A percentile compares a stretch with the other conserved stretches of the same genome.
Conservation (phyloP, 2,888 invertebrate species). For the Cylindroiulus punctatus region DNA sequence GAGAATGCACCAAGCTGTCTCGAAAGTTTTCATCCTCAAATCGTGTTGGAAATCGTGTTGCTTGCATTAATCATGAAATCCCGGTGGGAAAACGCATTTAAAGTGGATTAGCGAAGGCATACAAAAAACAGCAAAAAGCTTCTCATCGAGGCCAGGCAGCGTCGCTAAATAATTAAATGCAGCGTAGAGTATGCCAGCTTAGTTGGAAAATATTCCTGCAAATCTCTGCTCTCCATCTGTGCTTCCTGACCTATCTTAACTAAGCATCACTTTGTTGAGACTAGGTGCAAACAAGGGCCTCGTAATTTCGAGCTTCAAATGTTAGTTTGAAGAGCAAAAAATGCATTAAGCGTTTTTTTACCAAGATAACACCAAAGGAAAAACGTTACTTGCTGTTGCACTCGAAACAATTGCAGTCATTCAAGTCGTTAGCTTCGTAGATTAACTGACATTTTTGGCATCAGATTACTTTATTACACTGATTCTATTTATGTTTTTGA, state of each 20-base stretch:
- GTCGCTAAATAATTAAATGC: slow-evolving; percentile 16
- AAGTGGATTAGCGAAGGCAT: background rate
- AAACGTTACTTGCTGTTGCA: background rate
- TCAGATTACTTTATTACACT: background rate
- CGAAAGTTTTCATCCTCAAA: background rate
- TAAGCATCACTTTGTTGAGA: background rate
- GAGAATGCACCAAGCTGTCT: too few relatives aligned
- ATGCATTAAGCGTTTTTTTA: slow-evolving; percentile 4
- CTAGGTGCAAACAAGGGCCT: slow-evolving; percentile 27
- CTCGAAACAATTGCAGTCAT: background rate
- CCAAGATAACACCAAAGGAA: background rate
- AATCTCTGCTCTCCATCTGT: background rate
- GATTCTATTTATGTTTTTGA: too few relatives aligned
- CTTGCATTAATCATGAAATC: slow-evolving; percentile 38
- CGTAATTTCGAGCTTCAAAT: background rate
- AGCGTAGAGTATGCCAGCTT: slow-evolving; percentile 21
- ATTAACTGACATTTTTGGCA: background rate
- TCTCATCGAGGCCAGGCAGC: background rate
- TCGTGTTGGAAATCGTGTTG: slow-evolving; percentile 34
- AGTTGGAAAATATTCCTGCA: background rate
- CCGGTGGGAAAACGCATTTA: slow-evolving; percentile 15
- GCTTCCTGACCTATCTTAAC: slow-evolving; percentile 12
- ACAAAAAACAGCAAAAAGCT: background rate
- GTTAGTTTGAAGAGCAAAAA: background rate
- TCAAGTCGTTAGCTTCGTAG: background rate